These are phyloP conservation scores for Cheilosia soror DNA, from an alignment of 2,888 invertebrate genomes.

Conservation along the genomic window DNA sequence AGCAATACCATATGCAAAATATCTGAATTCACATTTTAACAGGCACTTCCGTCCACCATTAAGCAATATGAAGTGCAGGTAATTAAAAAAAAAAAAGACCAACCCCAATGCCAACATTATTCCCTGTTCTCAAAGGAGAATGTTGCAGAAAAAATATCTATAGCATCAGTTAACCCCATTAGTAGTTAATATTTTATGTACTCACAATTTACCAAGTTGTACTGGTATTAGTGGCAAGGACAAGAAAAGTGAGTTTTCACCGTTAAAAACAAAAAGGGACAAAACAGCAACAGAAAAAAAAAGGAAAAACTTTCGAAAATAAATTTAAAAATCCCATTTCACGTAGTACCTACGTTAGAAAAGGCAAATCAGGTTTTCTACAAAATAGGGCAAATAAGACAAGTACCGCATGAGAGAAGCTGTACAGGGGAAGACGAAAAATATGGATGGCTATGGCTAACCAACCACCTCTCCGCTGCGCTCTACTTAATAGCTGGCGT, in stretches of 20 bases:
- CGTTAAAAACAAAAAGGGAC: constrained; percentile 34
- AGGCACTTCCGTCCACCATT: constrained; percentile 73
- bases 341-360: constrained; percentile 10
- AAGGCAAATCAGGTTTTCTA: constrained; percentile 49
- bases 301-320: constrained; percentile 49
- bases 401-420: constrained; percentile 9
- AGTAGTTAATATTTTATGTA: constrained; percentile 73
- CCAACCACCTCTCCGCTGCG: constrained; percentile 23
- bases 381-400: constrained; percentile 40
- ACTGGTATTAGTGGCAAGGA: constrained; percentile 65
- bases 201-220: constrained; percentile 49
- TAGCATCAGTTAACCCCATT: constrained; percentile 73
- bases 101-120: background rate
- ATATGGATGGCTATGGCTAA: constrained; percentile 50
- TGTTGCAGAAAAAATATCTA: constrained; percentile 68
- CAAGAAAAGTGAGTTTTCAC: constrained; percentile 40
- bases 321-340: constrained; percentile 66
- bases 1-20: constrained; percentile 43
- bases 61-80: constrained; percentile 63
- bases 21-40: constrained; percentile 57
- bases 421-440: constrained; percentile 13
- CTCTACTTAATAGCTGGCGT: constrained; percentile 3
- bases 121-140: constrained; percentile 29
- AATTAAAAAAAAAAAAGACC: constrained; percentile 27
- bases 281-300: constrained; percentile 14